Evolutionary conservation across 2,113 vertebrate species (phyloP).

Genomic region (Macaca mulatta): DNA sequence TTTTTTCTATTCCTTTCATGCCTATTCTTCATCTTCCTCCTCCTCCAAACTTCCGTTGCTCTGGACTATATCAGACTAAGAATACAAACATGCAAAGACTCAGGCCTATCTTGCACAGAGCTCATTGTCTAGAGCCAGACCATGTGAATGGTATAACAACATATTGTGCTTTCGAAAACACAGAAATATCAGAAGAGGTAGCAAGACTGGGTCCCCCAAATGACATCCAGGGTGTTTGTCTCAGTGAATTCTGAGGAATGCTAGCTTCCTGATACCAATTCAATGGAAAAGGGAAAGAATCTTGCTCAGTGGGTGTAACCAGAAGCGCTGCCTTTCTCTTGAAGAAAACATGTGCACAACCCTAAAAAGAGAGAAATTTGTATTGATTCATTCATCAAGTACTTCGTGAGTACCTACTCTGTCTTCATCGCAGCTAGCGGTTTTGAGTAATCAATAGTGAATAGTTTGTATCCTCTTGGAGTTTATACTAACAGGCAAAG

Average conservation of each 20-base stretch:
- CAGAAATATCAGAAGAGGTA: not conserved
- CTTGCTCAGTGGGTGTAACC: not conserved
- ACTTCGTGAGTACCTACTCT: not conserved
- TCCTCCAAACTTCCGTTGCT: not conserved
- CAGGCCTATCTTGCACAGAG: not conserved
- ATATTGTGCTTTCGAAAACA: fast-evolving
- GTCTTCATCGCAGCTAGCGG: not conserved
- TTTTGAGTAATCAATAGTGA: not conserved
- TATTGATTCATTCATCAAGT: not conserved
- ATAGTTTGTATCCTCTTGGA: not conserved
- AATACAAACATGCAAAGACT: not conserved
- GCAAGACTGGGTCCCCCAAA: not conserved
- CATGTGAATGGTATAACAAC: fast-evolving
- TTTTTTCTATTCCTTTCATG: not conserved
- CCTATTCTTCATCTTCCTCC: not conserved
- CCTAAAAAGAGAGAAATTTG: not conserved
- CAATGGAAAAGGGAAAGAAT: not conserved
- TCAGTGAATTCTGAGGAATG: not conserved
- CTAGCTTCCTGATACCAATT: not conserved
- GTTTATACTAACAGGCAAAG: not conserved
- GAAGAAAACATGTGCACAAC: not conserved
- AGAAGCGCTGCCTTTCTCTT: not conserved
- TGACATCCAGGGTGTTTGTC: not conserved
- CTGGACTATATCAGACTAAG: not conserved
- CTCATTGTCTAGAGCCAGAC: not conserved